phyloP scores from a whole-genome alignment of 2,797 vertebrate species.

The Sebastes reedi region DNA sequence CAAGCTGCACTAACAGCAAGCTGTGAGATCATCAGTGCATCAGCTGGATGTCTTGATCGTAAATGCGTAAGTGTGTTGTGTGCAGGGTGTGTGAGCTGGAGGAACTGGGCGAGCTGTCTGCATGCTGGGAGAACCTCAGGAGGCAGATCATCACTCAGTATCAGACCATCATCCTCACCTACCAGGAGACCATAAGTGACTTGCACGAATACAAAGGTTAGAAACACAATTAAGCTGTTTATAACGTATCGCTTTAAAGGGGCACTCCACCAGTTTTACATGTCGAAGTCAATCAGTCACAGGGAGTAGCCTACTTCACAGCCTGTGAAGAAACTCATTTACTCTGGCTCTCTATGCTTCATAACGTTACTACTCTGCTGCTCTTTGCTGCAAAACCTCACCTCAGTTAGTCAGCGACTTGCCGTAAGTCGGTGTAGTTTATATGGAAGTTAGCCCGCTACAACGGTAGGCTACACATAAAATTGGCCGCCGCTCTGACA shows the following conservation, averaged over 20 bases:
- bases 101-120: slow-evolving; percentile 95
- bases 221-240: neutral
- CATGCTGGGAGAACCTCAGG: slow-evolving; percentile 97
- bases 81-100: slow-evolving; percentile 96
- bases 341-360: too few species aligned
- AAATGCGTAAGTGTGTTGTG: neutral
- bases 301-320: neutral
- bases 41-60: slow-evolving; percentile 13
- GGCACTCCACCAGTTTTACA: neutral
- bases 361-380: too few species aligned
- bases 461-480: too few species aligned
- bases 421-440: too few species aligned
- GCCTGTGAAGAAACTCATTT: neutral
- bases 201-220: slow-evolving; percentile 97
- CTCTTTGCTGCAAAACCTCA: too few species aligned
- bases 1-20: neutral
- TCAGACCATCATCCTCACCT: slow-evolving; percentile 98
- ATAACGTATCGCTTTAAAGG: neutral
- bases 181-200: slow-evolving; percentile 97
- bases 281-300: neutral
- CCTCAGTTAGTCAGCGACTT: too few species aligned
- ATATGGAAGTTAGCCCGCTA: too few species aligned
- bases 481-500: too few species aligned
- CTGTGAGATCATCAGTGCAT: slow-evolving; percentile 1
- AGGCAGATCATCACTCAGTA: slow-evolving; percentile 98